A percentile compares a stretch with the other conserved stretches of the same genome.
phyloP scores from a whole-genome alignment of 2,797 vertebrate species.

The Anabas testudineus region DNA sequence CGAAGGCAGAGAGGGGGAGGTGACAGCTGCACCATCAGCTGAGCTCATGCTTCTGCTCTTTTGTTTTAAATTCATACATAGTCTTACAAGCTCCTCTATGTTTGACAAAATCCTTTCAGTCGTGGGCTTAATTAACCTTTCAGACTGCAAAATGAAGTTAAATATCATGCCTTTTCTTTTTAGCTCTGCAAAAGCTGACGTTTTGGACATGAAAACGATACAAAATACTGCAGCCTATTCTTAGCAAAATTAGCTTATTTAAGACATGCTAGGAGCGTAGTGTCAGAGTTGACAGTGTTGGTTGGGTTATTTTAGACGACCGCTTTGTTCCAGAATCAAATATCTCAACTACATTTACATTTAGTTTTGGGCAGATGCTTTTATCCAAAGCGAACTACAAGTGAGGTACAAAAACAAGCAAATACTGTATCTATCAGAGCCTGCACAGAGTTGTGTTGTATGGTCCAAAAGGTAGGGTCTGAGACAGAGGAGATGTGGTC shows the following conservation, averaged over 20 bases:
- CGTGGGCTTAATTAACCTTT: neutral
- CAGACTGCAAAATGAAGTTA: neutral
- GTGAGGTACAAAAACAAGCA: too few species aligned
- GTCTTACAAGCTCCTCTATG: neutral
- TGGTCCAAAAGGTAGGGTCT: too few species aligned
- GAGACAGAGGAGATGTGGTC: too few species aligned
- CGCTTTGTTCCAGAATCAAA: too few species aligned
- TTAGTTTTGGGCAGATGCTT: too few species aligned
- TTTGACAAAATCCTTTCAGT: neutral
- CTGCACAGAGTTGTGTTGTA: too few species aligned
- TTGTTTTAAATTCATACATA: slow-evolving; percentile 9
- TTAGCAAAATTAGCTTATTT: too few species aligned
- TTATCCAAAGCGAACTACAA: too few species aligned
- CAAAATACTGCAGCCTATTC: neutral
- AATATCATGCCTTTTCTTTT: neutral
- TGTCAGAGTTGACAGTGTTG: neutral
- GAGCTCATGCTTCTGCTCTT: slow-evolving; percentile 1
- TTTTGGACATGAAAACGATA: neutral
- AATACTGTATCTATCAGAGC: too few species aligned
- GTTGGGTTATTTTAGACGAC: neutral
- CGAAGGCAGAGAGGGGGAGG: neutral
- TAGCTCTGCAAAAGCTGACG: neutral
- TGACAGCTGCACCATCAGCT: slow-evolving; percentile 6
- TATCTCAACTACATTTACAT: too few species aligned
- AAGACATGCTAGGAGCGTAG: neutral